Base-by-base conservation (phyloP, 2,797 vertebrate genomes). In the Semaprochilodus insignis region DNA sequence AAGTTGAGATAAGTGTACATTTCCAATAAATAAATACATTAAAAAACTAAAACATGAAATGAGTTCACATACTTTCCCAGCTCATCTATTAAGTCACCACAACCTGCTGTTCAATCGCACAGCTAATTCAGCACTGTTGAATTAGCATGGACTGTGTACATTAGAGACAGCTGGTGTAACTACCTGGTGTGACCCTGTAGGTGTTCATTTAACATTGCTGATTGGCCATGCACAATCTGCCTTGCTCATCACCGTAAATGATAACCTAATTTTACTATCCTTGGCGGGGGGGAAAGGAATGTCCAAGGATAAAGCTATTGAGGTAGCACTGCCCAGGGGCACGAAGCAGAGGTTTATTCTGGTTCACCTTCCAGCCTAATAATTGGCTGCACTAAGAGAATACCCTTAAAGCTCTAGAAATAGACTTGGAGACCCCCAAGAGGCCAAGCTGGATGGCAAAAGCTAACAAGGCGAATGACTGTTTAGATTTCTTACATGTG, bases 381-480 rank as follows among this genome's bases (percentile, higher is more conserved):
- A 57, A 57, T 59, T 71, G 67, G 67, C 67, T 3, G 44, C 2
- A n/a, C 67, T 71, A 21, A 71, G 40, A 71, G 67, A 51, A 71
- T 71, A 67, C 16, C 34, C 36, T 75, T 81, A 16, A 67, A 69
- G 62, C 44, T 69, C 23, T 59, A 54, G 59, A 81, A 57, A 92
- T 89, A 92, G 89, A 90, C 88, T 87, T 88, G 86, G 83, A 88
- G 88, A 87, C 25, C 65, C 65, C 3, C 17, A 74, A 16, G 55
- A 80, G 80, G 17, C 13, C 11, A 25, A 74, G 72, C 0, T 1
- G 3, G 11, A 16, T 51, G 72, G 36, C n/a, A 75, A 23, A 51
- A 62, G 67, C 14, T 71, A 48, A 71, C 67, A 51, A 71, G 67
- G 40, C 40, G 14, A 44, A 48, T 23, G 67, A 66, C 6, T 15